A percentile compares a stretch with the other conserved stretches of the same genome.
Evolutionary conservation across 2,888 invertebrate genomes (phyloP).

Genomic region (Cantharis flavilabris): DNA sequence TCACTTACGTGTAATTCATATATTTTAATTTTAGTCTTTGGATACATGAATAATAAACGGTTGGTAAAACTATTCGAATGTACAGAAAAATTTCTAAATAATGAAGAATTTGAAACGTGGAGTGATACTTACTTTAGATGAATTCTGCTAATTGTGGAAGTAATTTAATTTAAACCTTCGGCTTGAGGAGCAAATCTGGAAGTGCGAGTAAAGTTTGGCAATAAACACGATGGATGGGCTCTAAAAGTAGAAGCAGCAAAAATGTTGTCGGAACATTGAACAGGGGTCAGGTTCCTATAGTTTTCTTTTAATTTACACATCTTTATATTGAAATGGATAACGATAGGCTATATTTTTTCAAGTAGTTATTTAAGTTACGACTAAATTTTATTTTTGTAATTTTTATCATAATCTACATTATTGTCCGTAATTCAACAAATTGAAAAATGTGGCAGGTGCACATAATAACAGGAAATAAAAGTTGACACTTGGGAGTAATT

Average conservation of each 20-base stretch:
- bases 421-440: too few relatives aligned
- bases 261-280: background rate
- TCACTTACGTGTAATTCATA: background rate
- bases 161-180: background rate
- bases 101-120: background rate
- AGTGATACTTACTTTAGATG: background rate
- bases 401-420: too few relatives aligned
- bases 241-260: background rate
- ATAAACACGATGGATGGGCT: background rate
- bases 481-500: too few relatives aligned
- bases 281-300: background rate
- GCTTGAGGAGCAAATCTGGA: background rate
- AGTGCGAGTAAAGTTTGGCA: background rate
- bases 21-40: background rate
- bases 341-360: too few relatives aligned
- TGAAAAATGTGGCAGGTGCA: too few relatives aligned
- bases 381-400: too few relatives aligned
- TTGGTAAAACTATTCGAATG: background rate
- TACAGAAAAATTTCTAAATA: background rate
- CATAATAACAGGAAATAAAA: too few relatives aligned
- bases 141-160: background rate
- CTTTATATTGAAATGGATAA: background rate
- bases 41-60: background rate
- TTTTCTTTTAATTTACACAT: background rate
- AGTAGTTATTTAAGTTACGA: too few relatives aligned